Percentiles rank a stretch among this genome's conserved stretches.
phyloP scores from a whole-genome alignment of 1,140 invertebrate species.

The Galleria mellonella region DNA sequence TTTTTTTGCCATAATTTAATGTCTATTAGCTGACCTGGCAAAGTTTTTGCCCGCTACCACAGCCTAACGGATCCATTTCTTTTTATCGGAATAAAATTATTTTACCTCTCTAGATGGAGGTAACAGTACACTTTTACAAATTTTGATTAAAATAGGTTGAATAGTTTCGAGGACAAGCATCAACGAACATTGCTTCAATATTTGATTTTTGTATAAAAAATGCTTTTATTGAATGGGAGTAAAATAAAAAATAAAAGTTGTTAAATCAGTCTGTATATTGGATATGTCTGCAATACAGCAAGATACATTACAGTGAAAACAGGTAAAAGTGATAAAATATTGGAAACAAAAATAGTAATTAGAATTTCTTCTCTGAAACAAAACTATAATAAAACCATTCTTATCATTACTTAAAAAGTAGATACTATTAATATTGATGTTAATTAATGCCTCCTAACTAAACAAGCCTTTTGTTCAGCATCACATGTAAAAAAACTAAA shows the following conservation, averaged over 20 bases:
- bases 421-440: constrained; percentile 70
- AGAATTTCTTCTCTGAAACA: constrained; percentile 73
- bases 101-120: too few species aligned
- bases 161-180: too few species aligned
- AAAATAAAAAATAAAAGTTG: constrained; percentile 26
- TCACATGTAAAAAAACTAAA: constrained; percentile 58
- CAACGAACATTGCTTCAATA: too few species aligned
- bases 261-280: constrained; percentile 76
- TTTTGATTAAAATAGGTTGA: too few species aligned
- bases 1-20: too few species aligned
- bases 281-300: constrained; percentile 76
- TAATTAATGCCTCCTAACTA: constrained; percentile 69
- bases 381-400: constrained; percentile 72
- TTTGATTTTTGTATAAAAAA: too few species aligned
- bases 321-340: constrained; percentile 73
- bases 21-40: too few species aligned
- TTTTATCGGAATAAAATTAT: too few species aligned
- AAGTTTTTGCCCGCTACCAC: too few species aligned
- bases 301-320: constrained; percentile 74
- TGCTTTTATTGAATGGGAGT: not conserved
- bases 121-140: too few species aligned
- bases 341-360: constrained; percentile 74
- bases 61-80: too few species aligned
- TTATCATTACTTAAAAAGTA: constrained; percentile 68
- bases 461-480: constrained; percentile 65